These are phyloP conservation scores for Shinisaurus crocodilurus DNA, from an alignment of 2,113 vertebrate genomes.

Conservation along the genomic window DNA sequence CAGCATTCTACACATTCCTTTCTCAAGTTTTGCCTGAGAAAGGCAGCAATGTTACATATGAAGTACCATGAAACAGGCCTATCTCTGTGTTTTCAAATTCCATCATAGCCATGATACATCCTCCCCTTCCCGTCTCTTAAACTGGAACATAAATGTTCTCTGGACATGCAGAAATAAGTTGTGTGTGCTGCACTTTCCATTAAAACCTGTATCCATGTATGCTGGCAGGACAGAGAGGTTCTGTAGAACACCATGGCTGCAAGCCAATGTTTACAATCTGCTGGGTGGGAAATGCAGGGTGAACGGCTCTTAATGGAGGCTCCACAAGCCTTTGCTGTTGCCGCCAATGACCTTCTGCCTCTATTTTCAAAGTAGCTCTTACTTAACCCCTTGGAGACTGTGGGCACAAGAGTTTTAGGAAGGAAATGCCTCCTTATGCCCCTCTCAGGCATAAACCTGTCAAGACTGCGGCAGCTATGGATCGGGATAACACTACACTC, in stretches of 20 bases:
- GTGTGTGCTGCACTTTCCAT: slow-evolving; percentile 59
- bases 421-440: slow-evolving; percentile 64
- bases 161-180: slow-evolving; percentile 60
- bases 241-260: slow-evolving; percentile 79
- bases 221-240: slow-evolving; percentile 76
- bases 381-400: slow-evolving; percentile 80
- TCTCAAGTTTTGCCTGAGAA: slow-evolving; percentile 74
- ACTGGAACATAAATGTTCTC: slow-evolving; percentile 66
- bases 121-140: slow-evolving; percentile 33
- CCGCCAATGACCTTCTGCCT: slow-evolving; percentile 82
- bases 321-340: slow-evolving; percentile 83
- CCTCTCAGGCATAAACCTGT: slow-evolving; percentile 45
- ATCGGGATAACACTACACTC: slow-evolving; percentile 22
- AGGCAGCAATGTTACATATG: slow-evolving; percentile 69
- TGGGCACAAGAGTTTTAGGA: slow-evolving; percentile 52
- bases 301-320: slow-evolving; percentile 85
- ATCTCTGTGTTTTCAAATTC: slow-evolving; percentile 75
- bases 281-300: slow-evolving; percentile 91
- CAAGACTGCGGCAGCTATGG: slow-evolving; percentile 47
- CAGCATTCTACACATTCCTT: slow-evolving; percentile 93
- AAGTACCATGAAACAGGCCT: slow-evolving; percentile 72
- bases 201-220: slow-evolving; percentile 71
- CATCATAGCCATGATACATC: slow-evolving; percentile 54
- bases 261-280: slow-evolving; percentile 94
- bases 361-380: slow-evolving; percentile 79